Conservation (phyloP, 2,888 invertebrate genomes). For the Zygothrica quintamaculata region DNA sequence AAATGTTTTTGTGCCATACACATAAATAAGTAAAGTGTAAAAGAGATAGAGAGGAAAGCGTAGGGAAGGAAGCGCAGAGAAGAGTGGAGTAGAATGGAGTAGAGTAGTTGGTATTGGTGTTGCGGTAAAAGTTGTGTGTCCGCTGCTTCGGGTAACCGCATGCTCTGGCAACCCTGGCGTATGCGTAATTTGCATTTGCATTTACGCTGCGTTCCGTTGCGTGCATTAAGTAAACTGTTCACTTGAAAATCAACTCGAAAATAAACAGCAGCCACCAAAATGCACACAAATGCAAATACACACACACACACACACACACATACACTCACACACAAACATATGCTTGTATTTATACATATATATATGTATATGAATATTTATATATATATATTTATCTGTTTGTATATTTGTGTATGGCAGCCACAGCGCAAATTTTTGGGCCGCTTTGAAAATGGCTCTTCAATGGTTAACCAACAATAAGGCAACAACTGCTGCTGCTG, state of each 20-base stretch:
- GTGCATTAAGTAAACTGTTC: conserved; percentile 79
- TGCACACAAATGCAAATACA: conserved; percentile 54
- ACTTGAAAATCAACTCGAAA: conserved; percentile 80
- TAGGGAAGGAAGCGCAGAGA: neutral
- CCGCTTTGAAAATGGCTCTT: conserved; percentile 66
- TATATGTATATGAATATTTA: conserved; percentile 8
- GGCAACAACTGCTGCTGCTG: conserved; percentile 57
- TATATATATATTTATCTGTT: conserved; percentile 9
- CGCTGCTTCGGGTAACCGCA: conserved; percentile 61
- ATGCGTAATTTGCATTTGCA: conserved; percentile 74
- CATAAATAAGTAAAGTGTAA: conserved; percentile 4
- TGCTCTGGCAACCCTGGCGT: conserved; percentile 71
- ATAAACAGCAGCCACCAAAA: conserved; percentile 71
- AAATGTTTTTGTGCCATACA: conserved; percentile 52
- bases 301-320: too few relatives aligned
- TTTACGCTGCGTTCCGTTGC: conserved; percentile 51
- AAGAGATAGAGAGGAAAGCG: conserved; percentile 3
- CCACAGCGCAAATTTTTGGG: conserved; percentile 57
- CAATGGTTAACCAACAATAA: conserved; percentile 73
- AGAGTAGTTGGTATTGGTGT: neutral
- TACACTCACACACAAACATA: too few relatives aligned
- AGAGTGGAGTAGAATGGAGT: neutral
- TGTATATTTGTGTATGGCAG: conserved; percentile 21
- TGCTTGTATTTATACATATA: neutral
- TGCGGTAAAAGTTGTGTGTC: conserved; percentile 11